Conservation (phyloP, 1,140 invertebrate species). For the Temnothorax nylanderi region DNA sequence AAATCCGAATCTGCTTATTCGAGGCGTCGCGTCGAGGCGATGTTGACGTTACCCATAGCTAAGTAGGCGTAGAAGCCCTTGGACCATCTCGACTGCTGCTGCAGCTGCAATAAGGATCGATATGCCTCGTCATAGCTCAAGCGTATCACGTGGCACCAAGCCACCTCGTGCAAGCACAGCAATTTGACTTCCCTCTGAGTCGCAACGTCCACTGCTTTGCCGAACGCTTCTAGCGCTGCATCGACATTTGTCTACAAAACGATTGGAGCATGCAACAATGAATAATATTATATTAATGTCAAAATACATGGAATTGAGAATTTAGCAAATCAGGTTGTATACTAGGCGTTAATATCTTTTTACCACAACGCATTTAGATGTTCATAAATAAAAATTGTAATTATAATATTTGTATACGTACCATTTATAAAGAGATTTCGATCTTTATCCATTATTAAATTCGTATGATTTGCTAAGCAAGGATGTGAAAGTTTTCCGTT, state of each 20-base stretch:
- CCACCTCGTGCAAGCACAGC: constrained; percentile 90
- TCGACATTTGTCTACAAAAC: constrained; percentile 87
- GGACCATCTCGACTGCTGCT: constrained; percentile 89
- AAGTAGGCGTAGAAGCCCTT: constrained; percentile 91
- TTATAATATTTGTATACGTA: neutral
- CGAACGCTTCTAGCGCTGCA: constrained; percentile 87
- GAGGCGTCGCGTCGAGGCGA: too few relatives aligned
- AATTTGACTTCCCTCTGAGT: constrained; percentile 89
- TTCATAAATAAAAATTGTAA: neutral
- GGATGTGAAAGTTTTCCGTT: too few relatives aligned
- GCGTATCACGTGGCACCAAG: constrained; percentile 90
- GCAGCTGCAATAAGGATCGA: constrained; percentile 87
- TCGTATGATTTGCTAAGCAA: too few relatives aligned
- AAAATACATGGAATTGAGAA: neutral
- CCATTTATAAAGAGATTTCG: too few relatives aligned
- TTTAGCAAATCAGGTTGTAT: neutral
- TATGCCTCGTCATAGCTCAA: constrained; percentile 88
- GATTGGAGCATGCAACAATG: neutral
- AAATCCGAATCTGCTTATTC: neutral
- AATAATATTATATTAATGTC: neutral
- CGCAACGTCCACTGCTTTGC: constrained; percentile 87
- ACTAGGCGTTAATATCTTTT: neutral
- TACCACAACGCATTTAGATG: neutral
- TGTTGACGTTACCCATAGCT: constrained; percentile 84
- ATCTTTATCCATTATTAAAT: too few relatives aligned